Base-by-base conservation (phyloP, 2,113 vertebrate genomes). In the Ceyx cyanopectus region DNA sequence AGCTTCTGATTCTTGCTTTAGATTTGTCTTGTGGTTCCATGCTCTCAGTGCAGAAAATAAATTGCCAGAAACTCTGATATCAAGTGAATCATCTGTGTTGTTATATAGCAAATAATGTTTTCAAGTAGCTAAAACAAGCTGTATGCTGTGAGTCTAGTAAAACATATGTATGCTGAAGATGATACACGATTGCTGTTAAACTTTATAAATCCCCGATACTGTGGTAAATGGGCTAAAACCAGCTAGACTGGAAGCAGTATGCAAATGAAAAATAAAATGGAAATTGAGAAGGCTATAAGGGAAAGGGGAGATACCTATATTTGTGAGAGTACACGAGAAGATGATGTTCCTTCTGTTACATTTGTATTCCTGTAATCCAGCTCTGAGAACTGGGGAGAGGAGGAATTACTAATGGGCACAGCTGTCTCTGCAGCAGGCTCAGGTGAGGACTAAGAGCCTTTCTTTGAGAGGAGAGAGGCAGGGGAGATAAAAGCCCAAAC, bases 201-300 rank as follows among this genome's bases (percentile, higher is more conserved):
- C 60, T 87, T 95, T 85, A 89, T 92, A 87, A 95, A 94, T 95
- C 85, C 82, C 87, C 34, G 48, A n/a, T 56, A 80, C 67, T 54
- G 72, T 95, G 68, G 87, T 90, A 95, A 95, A 93, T 83, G 76
- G 65, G 56, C 81, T 95, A 85, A 93, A 96, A 77, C 75, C 68
- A 83, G 26, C 56, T 60, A 60, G 76, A n/a, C 76, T 94, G 90
- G 78, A 92, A 89, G 56, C 78, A 80, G 56, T 83, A 92, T 94
- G 92, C 56, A 92, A 94, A 95, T 94, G 32, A 58, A 69, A 66
- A 92, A 22, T 37, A 53, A 87, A 92, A 85, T 77, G 63, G 79
- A 89, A 94, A 87, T 95, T 53, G 75, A 84, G 76, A 74, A 63
- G 80, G 60, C 81, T 85, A 2, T 62, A 79, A 85, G 63, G 63